Evolutionary conservation across 1,140 invertebrate genomes (phyloP).

Genomic region (Zaprionus africanus): DNA sequence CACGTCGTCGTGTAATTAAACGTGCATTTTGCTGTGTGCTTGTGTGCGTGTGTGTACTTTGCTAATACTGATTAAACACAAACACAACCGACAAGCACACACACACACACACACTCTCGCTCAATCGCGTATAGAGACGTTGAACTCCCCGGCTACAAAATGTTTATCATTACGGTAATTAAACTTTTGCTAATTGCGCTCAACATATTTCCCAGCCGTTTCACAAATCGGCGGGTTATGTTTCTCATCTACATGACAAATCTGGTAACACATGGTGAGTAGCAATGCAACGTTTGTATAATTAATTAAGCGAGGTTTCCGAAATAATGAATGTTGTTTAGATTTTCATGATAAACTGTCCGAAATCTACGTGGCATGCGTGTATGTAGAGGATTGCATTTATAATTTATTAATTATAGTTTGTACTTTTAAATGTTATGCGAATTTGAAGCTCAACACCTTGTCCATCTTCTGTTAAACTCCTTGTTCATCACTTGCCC

Average conservation of each 20-base stretch:
- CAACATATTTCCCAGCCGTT: constrained; percentile 84
- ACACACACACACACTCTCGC: background rate
- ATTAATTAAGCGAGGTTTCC: background rate
- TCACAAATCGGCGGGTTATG: constrained; percentile 83
- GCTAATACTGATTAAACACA: constrained; percentile 45
- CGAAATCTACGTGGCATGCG: no score
- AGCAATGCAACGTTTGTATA: constrained; percentile 35
- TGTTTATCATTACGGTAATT: constrained; percentile 83
- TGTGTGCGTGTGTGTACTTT: constrained; percentile 20
- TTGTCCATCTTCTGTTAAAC: background rate
- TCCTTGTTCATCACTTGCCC: background rate
- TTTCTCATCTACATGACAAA: constrained; percentile 83
- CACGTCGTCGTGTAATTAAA: constrained; percentile 40
- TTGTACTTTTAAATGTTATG: no score
- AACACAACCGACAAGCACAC: constrained; percentile 26
- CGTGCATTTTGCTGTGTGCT: background rate
- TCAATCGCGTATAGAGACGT: background rate
- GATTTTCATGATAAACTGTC: no score
- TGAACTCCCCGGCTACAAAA: constrained; percentile 43
- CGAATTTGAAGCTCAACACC: background rate
- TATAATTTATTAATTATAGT: no score
- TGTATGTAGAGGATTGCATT: no score
- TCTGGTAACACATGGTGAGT: constrained; percentile 83
- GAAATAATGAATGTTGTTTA: background rate
- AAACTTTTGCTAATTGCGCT: constrained; percentile 83